phyloP scores from a whole-genome alignment of 2,113 vertebrate species.

The Calyptomena viridis region DNA sequence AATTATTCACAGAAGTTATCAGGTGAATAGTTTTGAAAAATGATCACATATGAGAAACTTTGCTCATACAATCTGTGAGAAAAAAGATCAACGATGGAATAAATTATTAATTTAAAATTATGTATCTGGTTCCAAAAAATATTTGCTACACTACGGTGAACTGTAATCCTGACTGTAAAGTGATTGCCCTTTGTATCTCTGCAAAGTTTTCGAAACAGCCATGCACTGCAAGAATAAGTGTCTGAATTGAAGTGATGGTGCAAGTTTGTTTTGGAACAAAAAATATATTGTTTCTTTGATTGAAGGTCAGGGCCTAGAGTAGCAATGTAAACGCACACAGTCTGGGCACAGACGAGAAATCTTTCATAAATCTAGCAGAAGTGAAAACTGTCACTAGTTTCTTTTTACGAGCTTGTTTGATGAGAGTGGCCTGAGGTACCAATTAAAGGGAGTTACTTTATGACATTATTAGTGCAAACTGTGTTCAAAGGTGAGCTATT shows the following conservation, averaged over 20 bases:
- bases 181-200: slow-evolving; percentile 4
- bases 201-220: background rate
- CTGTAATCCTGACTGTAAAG: background rate
- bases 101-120: background rate
- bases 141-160: background rate
- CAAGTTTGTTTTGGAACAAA: background rate
- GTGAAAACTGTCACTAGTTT: slow-evolving; percentile 58
- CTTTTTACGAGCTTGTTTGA: slow-evolving; percentile 69
- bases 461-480: slow-evolving; percentile 62
- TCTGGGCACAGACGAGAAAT: background rate
- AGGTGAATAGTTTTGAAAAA: slow-evolving; percentile 39
- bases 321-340: background rate
- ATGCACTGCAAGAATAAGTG: background rate
- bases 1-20: slow-evolving; percentile 42
- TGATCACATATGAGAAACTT: background rate
- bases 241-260: background rate
- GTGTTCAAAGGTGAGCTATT: slow-evolving; percentile 70
- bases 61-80: background rate
- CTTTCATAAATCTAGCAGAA: slow-evolving; percentile 36
- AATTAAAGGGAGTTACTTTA: slow-evolving; percentile 71
- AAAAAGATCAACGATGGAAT: background rate
- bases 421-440: slow-evolving; percentile 68
- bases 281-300: slow-evolving; percentile 28
- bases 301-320: slow-evolving; percentile 15
- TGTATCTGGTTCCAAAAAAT: background rate